Evolutionary conservation across 2,797 vertebrate genomes (phyloP).

Genomic region (Melanotaenia maccullochi): DNA sequence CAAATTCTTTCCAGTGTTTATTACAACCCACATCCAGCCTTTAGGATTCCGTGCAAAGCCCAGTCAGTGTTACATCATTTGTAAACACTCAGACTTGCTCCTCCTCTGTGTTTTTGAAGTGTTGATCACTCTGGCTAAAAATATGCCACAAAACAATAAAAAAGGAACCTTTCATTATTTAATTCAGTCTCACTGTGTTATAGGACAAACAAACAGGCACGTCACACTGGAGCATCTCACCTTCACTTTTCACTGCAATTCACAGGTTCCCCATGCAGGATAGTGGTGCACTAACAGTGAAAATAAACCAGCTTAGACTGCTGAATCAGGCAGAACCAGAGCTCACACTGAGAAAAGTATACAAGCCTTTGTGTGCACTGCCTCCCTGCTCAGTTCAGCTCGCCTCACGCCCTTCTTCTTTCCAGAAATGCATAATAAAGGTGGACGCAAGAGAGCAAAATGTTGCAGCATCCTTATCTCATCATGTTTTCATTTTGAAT

Average conservation of each 20-base stretch:
- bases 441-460: constrained; percentile 41
- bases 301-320: constrained; percentile 58
- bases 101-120: constrained; percentile 48
- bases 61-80: constrained; percentile 52
- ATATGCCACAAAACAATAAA: constrained; percentile 8
- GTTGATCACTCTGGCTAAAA: constrained; percentile 16
- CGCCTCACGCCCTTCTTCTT: constrained; percentile 23
- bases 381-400: constrained; percentile 27
- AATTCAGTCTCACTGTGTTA: background rate
- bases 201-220: constrained; percentile 17
- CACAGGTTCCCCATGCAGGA: constrained; percentile 39
- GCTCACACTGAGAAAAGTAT: constrained; percentile 58
- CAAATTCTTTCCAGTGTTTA: constrained; percentile 55
- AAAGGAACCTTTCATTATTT: constrained; percentile 24
- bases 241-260: constrained; percentile 52
- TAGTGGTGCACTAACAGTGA: constrained; percentile 43
- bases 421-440: constrained; percentile 32
- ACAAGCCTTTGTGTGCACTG: constrained; percentile 32
- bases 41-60: constrained; percentile 35
- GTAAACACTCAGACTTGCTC: constrained; percentile 47
- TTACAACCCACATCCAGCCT: constrained; percentile 41
- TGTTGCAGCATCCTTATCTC: constrained; percentile 35
- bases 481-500: constrained; percentile 45
- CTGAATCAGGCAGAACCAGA: constrained; percentile 68
- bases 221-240: constrained; percentile 43